These are phyloP conservation scores for Entomyzon cyanotis DNA, from an alignment of 2,113 vertebrate genomes.

Conservation along the genomic window DNA sequence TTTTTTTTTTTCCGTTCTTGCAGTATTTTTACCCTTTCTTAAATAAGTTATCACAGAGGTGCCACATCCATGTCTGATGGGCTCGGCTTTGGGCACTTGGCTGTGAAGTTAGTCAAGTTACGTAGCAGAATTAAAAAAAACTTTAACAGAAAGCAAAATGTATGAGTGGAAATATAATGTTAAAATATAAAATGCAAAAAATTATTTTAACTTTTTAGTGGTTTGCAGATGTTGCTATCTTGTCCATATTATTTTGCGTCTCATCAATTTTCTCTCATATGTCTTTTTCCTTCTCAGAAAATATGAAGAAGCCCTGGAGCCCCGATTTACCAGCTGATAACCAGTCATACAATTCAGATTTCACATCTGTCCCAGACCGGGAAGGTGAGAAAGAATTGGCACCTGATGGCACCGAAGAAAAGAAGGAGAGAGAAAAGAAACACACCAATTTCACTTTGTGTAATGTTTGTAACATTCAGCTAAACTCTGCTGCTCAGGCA, in stretches of 20 bases:
- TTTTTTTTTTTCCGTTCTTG: not conserved
- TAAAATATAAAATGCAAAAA: not conserved
- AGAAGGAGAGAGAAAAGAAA: conserved; percentile 74
- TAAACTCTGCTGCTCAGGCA: conserved; percentile 79
- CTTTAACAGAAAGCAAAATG: not conserved
- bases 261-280: not conserved
- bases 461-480: conserved; percentile 79
- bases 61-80: not conserved
- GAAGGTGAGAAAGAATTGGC: conserved; percentile 66
- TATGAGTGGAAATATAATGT: not conserved
- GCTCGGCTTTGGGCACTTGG: not conserved
- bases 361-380: conserved; percentile 39
- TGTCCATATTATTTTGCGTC: not conserved
- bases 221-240: not conserved
- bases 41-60: not conserved
- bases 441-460: conserved; percentile 76
- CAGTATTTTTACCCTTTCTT: not conserved
- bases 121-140: not conserved
- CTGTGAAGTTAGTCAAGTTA: not conserved
- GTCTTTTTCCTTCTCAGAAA: not conserved
- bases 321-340: not conserved
- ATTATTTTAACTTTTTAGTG: not conserved
- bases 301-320: conserved; percentile 45
- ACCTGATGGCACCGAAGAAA: conserved; percentile 66
- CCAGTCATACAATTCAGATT: conserved; percentile 53